A percentile compares a stretch with the other conserved stretches of the same genome.
Conservation (phyloP, 2,888 invertebrate genomes). For the Habroteleia sp. region DNA sequence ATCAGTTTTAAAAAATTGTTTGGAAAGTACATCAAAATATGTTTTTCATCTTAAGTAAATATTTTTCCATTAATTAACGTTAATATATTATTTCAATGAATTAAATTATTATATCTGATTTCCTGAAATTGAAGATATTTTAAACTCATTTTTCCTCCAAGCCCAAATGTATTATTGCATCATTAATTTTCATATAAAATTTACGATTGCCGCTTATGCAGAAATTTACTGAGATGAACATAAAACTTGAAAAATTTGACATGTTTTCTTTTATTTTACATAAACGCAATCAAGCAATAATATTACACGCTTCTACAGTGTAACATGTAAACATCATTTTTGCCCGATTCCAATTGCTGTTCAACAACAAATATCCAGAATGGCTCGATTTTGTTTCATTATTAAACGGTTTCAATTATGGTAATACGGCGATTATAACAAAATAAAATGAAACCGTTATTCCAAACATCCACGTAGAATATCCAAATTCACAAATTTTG, state of each 20-base stretch:
- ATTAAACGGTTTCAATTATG: neutral
- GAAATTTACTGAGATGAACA: neutral
- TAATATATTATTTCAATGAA: too few species aligned
- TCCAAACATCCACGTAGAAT: neutral
- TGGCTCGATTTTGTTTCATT: neutral
- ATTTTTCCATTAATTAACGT: too few species aligned
- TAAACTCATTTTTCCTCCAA: too few species aligned
- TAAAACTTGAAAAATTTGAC: neutral
- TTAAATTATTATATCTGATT: too few species aligned
- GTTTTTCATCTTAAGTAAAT: too few species aligned
- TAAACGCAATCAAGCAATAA: neutral
- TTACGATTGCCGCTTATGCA: neutral
- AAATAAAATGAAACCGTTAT: neutral
- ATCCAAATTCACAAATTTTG: neutral
- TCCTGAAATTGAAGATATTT: too few species aligned
- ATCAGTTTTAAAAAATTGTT: neutral
- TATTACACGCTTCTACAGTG: neutral
- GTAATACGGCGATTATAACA: neutral
- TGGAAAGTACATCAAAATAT: too few species aligned
- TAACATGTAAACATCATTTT: slow-evolving; percentile 8
- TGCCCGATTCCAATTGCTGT: neutral
- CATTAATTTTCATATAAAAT: neutral
- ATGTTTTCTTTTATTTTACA: neutral
- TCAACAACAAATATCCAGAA: neutral
- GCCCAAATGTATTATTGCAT: too few species aligned